A percentile compares a stretch with the other conserved stretches of the same genome.
Conservation (phyloP, 2,113 vertebrate genomes). For the Colaptes auratus region DNA sequence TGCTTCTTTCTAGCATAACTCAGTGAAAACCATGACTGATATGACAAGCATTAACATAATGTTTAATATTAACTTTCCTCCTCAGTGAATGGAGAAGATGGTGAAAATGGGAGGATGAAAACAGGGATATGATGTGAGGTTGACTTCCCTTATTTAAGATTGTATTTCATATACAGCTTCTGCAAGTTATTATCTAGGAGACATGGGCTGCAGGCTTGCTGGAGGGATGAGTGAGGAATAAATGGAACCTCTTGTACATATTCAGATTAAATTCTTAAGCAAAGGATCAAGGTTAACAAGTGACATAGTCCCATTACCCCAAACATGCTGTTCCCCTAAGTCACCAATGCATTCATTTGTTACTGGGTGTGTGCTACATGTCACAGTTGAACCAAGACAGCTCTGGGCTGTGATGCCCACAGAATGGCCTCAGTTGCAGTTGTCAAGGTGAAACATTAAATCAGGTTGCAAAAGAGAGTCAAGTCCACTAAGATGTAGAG, state of each 20-base stretch:
- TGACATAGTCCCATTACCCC: background rate
- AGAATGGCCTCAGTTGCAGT: background rate
- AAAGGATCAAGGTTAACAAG: background rate
- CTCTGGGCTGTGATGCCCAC: background rate
- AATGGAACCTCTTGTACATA: background rate
- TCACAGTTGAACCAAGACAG: background rate
- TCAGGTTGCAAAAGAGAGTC: background rate
- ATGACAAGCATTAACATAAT: constrained; percentile 75
- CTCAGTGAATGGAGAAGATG: constrained; percentile 20
- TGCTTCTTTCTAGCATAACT: constrained; percentile 75
- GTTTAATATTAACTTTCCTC: constrained; percentile 74
- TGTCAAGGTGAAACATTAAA: background rate
- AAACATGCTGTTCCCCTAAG: background rate
- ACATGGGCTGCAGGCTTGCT: background rate
- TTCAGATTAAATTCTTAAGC: background rate
- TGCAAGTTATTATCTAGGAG: background rate
- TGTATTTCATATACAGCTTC: background rate
- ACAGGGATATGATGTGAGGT: background rate
- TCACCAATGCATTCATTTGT: background rate
- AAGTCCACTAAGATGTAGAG: background rate
- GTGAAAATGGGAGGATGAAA: background rate
- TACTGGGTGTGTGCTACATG: background rate
- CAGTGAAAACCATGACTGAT: constrained; percentile 77
- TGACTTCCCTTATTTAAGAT: constrained; percentile 16
- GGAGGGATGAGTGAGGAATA: background rate